phyloP scores from a whole-genome alignment of 2,888 invertebrate species.

The Sicus ferrugineus region DNA sequence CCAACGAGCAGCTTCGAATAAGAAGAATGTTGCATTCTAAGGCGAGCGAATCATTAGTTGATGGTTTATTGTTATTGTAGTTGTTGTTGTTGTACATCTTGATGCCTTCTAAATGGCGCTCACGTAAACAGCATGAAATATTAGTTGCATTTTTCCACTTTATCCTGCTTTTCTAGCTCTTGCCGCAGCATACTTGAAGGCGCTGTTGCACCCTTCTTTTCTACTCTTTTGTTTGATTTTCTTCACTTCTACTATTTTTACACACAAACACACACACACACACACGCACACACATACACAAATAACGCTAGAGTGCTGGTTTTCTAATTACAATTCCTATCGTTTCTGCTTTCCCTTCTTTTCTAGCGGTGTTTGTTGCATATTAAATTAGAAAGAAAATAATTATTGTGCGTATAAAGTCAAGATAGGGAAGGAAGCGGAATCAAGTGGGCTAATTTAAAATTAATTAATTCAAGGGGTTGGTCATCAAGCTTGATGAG shows the following conservation, averaged over 20 bases:
- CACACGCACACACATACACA: too few relatives aligned
- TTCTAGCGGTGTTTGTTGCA: too few relatives aligned
- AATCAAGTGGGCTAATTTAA: too few relatives aligned
- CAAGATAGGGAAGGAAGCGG: too few relatives aligned
- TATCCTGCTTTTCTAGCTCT: background rate
- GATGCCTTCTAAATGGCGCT: constrained; percentile 15
- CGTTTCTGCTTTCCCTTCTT: too few relatives aligned
- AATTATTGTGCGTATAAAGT: too few relatives aligned
- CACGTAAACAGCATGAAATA: constrained; percentile 19
- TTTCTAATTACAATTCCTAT: too few relatives aligned
- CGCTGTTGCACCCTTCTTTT: background rate
- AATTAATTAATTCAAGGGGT: background rate
- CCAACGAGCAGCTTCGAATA: background rate
- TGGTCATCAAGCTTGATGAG: constrained; percentile 14
- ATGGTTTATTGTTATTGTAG: constrained; percentile 20
- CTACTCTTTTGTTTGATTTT: too few relatives aligned
- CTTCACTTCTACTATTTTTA: too few relatives aligned
- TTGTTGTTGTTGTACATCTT: constrained; percentile 12
- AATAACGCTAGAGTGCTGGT: too few relatives aligned
- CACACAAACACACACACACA: too few relatives aligned
- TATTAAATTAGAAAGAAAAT: too few relatives aligned
- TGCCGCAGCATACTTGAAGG: constrained; percentile 30
- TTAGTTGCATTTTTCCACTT: constrained; percentile 37
- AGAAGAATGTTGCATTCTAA: constrained; percentile 26
- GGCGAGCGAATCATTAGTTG: constrained; percentile 30